Conservation (phyloP, 2,797 vertebrate genomes). For the Xiphophorus birchmanni region DNA sequence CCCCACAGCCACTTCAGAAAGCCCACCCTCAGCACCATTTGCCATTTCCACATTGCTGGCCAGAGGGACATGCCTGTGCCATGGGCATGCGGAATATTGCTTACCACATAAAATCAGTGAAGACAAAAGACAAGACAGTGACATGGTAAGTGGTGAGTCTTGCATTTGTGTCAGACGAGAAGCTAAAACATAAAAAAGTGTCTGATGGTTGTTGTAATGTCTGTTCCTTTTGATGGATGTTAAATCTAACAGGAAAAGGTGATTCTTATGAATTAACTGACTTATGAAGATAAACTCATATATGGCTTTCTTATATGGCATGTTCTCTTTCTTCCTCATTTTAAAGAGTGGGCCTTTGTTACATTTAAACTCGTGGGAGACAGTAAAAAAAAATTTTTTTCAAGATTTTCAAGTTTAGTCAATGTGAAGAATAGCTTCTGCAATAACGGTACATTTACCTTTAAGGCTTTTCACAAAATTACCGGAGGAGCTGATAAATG, state of each 20-base stretch:
- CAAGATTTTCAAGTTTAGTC: too few species aligned
- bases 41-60: slow-evolving; percentile 88
- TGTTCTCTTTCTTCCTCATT: too few species aligned
- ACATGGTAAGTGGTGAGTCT: slow-evolving; percentile 60
- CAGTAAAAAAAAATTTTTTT: too few species aligned
- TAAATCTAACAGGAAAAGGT: slow-evolving; percentile 27
- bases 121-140: slow-evolving; percentile 38
- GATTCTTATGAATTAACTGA: not conserved
- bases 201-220: not conserved
- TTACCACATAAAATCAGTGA: slow-evolving; percentile 55
- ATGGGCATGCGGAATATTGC: slow-evolving; percentile 89
- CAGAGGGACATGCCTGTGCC: slow-evolving; percentile 89
- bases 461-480: too few species aligned
- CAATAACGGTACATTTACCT: too few species aligned
- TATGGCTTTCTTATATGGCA: too few species aligned
- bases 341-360: too few species aligned
- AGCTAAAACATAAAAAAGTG: not conserved
- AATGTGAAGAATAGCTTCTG: too few species aligned
- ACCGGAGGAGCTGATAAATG: not conserved
- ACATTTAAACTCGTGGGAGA: too few species aligned
- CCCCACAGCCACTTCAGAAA: slow-evolving; percentile 40
- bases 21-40: slow-evolving; percentile 77
- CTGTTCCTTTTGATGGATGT: slow-evolving; percentile 13
- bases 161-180: not conserved
- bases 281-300: too few species aligned